phyloP scores from a whole-genome alignment of 1,140 invertebrate species.

The Wiebesia pumilae region DNA sequence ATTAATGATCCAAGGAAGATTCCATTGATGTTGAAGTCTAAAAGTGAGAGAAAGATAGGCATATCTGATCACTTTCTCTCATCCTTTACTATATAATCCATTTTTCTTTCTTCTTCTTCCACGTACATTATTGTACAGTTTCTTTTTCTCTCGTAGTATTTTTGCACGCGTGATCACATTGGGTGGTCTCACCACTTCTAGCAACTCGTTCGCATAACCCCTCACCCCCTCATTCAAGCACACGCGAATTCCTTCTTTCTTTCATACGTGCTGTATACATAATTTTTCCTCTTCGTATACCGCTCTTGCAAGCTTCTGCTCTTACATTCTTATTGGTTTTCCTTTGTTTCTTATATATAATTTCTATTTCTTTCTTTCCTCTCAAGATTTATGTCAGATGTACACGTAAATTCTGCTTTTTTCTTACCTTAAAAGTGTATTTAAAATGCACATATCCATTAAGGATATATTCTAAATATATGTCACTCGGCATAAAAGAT shows the following conservation, averaged over 20 bases:
- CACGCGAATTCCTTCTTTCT: conserved; percentile 54
- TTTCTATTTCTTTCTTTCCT: too few relatives aligned
- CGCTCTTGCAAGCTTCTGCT: conserved; percentile 14
- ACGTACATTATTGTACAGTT: conserved; percentile 42
- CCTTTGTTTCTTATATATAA: too few relatives aligned
- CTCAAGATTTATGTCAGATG: too few relatives aligned
- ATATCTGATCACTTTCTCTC: conserved; percentile 42
- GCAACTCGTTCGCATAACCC: conserved; percentile 61
- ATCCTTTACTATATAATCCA: conserved; percentile 49
- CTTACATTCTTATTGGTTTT: not conserved
- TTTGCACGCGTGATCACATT: conserved; percentile 70
- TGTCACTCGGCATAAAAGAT: too few relatives aligned
- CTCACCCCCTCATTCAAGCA: conserved; percentile 2
- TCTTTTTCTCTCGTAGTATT: conserved; percentile 55
- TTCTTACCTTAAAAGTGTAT: too few relatives aligned
- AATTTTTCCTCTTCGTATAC: not conserved
- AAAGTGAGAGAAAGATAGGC: conserved; percentile 50
- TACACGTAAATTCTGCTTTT: too few relatives aligned
- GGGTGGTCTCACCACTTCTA: conserved; percentile 74
- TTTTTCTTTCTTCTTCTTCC: conserved; percentile 58
- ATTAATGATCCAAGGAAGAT: conserved; percentile 67
- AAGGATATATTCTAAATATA: too few relatives aligned
- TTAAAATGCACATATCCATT: too few relatives aligned
- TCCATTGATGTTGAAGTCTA: conserved; percentile 26
- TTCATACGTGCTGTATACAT: conserved; percentile 42